These are phyloP conservation scores for Drosophila recens DNA, from an alignment of 2,888 invertebrate species.

Conservation along the genomic window DNA sequence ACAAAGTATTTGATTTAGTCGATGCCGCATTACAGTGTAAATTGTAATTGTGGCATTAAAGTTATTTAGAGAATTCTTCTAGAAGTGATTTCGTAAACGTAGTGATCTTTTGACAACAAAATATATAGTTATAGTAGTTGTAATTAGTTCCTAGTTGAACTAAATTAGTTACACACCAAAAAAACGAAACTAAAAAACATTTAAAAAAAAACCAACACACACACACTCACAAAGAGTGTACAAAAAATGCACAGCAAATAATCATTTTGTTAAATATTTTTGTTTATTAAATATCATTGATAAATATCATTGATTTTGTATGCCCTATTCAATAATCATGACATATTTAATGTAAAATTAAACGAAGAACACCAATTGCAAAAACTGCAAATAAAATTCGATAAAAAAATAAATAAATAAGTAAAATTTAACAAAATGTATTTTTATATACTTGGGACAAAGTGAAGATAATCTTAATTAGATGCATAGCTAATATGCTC, in stretches of 20 bases:
- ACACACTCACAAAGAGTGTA: slow-evolving; percentile 26
- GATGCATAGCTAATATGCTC: not conserved
- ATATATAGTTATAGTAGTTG: slow-evolving; percentile 54
- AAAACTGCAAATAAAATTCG: slow-evolving; percentile 47
- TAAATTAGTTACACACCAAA: slow-evolving; percentile 50
- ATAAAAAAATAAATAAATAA: slow-evolving; percentile 25
- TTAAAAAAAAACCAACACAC: slow-evolving; percentile 1
- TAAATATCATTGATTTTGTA: slow-evolving; percentile 41
- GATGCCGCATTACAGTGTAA: slow-evolving; percentile 54
- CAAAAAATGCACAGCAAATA: slow-evolving; percentile 34
- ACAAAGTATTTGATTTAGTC: slow-evolving; percentile 73
- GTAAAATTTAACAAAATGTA: not conserved
- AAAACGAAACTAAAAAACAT: slow-evolving; percentile 13
- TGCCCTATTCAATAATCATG: slow-evolving; percentile 70
- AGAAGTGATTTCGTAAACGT: slow-evolving; percentile 74
- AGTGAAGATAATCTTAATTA: not conserved
- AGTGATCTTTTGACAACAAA: slow-evolving; percentile 73
- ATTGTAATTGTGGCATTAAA: slow-evolving; percentile 60
- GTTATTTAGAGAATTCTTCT: slow-evolving; percentile 64
- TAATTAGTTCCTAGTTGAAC: slow-evolving; percentile 74
- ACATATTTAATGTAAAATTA: slow-evolving; percentile 50
- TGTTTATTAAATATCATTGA: slow-evolving; percentile 37
- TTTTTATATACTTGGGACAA: not conserved
- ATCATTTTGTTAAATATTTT: slow-evolving; percentile 45
- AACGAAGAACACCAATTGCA: slow-evolving; percentile 49